These are phyloP conservation scores for Temnothorax ravouxi DNA, from an alignment of 2,888 invertebrate species.

Conservation along the genomic window DNA sequence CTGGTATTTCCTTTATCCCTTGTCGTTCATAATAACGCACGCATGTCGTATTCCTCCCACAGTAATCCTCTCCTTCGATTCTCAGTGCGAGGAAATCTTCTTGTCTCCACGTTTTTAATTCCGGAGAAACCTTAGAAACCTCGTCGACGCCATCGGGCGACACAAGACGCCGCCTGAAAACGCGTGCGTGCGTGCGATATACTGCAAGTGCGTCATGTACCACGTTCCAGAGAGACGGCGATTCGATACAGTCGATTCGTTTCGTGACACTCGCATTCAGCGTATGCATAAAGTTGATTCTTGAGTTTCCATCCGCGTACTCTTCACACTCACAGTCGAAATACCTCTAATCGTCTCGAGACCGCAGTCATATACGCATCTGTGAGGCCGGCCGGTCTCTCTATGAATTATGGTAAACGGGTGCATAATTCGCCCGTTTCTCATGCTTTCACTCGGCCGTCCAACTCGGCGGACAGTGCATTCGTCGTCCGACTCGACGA, in stretches of 20 bases:
- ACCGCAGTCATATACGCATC: conserved; percentile 58
- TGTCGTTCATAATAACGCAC: not conserved
- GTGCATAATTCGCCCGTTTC: conserved; percentile 80
- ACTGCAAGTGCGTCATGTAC: conserved; percentile 12
- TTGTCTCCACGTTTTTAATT: conserved; percentile 65
- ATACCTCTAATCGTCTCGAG: conserved; percentile 71
- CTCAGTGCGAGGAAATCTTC: conserved; percentile 62
- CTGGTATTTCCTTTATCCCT: conserved; percentile 19
- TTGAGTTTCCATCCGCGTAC: conserved; percentile 49
- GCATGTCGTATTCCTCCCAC: not conserved
- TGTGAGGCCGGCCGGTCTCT: conserved; percentile 52
- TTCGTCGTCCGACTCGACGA: conserved; percentile 45
- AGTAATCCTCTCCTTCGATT: conserved; percentile 59
- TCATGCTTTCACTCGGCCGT: conserved; percentile 79
- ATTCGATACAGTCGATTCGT: conserved; percentile 72
- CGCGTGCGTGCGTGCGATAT: conserved; percentile 14
- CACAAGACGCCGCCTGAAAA: conserved; percentile 21
- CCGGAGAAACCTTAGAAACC: conserved; percentile 33
- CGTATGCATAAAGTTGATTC: conserved; percentile 38
- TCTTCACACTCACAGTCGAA: conserved; percentile 59
- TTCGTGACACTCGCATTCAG: conserved; percentile 36
- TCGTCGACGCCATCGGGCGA: conserved; percentile 21
- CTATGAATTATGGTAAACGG: conserved; percentile 79
- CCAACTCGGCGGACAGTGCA: conserved; percentile 65
- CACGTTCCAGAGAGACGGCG: conserved; percentile 14